Conservation (phyloP, 2,888 invertebrate genomes). For the Stegophylla sp. region DNA sequence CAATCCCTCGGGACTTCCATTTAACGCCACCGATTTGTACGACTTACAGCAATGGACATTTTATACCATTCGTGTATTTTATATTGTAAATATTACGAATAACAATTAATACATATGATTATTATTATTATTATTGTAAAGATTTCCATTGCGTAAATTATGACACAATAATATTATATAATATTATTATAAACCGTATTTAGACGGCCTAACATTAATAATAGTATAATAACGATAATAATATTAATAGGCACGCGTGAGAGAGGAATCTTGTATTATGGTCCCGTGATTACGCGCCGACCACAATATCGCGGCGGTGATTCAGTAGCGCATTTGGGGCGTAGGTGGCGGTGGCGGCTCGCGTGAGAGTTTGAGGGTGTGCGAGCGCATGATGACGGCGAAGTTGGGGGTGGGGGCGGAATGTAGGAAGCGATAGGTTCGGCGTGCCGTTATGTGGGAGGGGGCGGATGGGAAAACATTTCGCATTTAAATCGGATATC, state of each 20-base stretch:
- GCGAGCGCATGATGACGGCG: no score
- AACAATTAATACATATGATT: no score
- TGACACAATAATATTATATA: no score
- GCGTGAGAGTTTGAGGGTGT: not conserved
- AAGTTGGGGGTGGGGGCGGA: no score
- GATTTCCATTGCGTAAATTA: no score
- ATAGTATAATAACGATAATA: slow-evolving; percentile 27
- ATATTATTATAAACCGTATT: no score
- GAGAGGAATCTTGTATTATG: slow-evolving; percentile 46
- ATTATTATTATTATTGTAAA: no score
- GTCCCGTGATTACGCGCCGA: slow-evolving; percentile 33
- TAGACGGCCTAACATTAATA: slow-evolving; percentile 11
- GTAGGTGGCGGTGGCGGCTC: not conserved
- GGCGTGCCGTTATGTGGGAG: not conserved
- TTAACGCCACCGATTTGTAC: no score
- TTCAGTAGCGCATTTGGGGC: slow-evolving; percentile 35
- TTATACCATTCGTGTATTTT: no score
- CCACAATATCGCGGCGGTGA: slow-evolving; percentile 17
- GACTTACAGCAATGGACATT: no score
- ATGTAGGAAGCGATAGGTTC: not conserved
- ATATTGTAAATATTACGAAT: no score
- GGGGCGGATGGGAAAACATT: slow-evolving; percentile 46
- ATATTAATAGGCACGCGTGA: slow-evolving; percentile 55
- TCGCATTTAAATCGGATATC: slow-evolving; percentile 57
- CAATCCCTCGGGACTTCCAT: no score